phyloP scores from a whole-genome alignment of 2,888 invertebrate species.

The Neocrepidodera transversa region DNA sequence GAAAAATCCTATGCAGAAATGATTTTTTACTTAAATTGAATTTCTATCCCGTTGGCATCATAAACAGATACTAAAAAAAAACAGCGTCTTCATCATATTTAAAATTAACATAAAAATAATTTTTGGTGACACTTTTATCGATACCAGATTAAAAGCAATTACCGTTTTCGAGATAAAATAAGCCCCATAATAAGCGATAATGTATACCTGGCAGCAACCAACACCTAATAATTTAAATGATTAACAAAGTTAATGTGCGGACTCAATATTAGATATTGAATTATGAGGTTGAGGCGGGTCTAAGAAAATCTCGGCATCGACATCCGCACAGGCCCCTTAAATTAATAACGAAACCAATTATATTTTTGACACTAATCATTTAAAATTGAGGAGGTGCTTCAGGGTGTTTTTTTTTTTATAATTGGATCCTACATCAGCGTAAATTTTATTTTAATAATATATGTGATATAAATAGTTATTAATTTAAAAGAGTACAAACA shows the following conservation, averaged over 20 bases:
- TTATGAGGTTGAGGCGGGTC: slow-evolving; percentile 6
- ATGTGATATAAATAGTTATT: no score
- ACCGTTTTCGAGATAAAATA: slow-evolving; percentile 5
- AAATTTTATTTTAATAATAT: no score
- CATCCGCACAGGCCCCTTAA: slow-evolving; percentile 2
- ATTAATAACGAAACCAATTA: slow-evolving; percentile 20
- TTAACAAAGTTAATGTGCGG: slow-evolving; percentile 19
- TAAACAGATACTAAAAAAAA: no score
- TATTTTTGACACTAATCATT: slow-evolving; percentile 17
- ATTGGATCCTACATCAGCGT: background rate
- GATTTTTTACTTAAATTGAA: no score
- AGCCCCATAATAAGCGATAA: slow-evolving; percentile 6
- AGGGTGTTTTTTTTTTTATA: slow-evolving; percentile 4
- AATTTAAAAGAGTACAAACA: no score
- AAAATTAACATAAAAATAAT: no score
- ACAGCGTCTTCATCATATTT: no score
- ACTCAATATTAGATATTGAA: slow-evolving; percentile 19
- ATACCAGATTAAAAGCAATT: background rate
- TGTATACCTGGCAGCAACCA: slow-evolving; percentile 10
- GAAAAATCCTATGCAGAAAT: no score
- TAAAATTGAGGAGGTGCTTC: slow-evolving; percentile 7
- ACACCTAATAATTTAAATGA: slow-evolving; percentile 25
- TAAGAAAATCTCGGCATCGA: slow-evolving; percentile 3
- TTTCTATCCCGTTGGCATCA: no score
- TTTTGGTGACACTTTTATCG: slow-evolving; percentile 3